Percentiles rank a stretch among this genome's conserved stretches.
Evolutionary conservation across 2,797 vertebrate species (phyloP).

Genomic region (Enteromius fasciolatus): DNA sequence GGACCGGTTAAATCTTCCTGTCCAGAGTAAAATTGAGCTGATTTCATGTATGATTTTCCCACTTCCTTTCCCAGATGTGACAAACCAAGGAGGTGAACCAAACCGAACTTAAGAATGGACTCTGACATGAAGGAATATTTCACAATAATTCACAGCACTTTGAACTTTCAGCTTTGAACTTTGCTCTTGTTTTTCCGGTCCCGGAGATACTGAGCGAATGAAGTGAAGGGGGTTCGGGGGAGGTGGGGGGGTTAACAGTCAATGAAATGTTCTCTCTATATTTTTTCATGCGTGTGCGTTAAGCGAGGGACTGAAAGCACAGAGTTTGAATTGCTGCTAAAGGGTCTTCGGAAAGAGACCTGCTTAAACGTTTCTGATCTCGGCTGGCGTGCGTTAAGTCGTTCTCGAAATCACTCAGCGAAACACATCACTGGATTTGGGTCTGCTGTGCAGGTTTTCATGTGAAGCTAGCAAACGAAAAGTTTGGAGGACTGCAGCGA

Average conservation of each 20-base stretch:
- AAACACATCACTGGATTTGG: conserved; percentile 82
- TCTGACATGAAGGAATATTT: conserved; percentile 91
- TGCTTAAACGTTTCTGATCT: conserved; percentile 64
- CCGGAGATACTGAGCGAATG: conserved; percentile 68
- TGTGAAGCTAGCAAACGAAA: conserved; percentile 64
- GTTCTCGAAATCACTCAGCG: conserved; percentile 65
- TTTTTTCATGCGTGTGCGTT: conserved; percentile 72
- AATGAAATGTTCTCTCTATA: conserved; percentile 69
- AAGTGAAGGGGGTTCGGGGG: conserved; percentile 53
- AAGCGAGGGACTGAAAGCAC: conserved; percentile 66
- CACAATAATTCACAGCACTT: conserved; percentile 91
- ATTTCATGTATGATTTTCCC: conserved; percentile 15
- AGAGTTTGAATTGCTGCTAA: conserved; percentile 81
- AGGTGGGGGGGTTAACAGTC: conserved; percentile 57
- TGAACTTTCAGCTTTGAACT: conserved; percentile 82
- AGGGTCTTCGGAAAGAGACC: conserved; percentile 65
- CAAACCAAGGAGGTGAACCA: conserved; percentile 93
- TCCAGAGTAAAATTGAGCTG: background rate
- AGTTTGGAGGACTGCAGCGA: conserved; percentile 14
- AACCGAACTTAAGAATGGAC: conserved; percentile 74
- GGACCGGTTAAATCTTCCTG: background rate
- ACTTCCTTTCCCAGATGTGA: conserved; percentile 85
- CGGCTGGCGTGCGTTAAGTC: conserved; percentile 65
- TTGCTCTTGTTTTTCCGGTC: conserved; percentile 84
- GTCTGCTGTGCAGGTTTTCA: conserved; percentile 69